These are phyloP conservation scores for Leucopsar rothschildi DNA, from an alignment of 2,113 vertebrate genomes.

Conservation along the genomic window DNA sequence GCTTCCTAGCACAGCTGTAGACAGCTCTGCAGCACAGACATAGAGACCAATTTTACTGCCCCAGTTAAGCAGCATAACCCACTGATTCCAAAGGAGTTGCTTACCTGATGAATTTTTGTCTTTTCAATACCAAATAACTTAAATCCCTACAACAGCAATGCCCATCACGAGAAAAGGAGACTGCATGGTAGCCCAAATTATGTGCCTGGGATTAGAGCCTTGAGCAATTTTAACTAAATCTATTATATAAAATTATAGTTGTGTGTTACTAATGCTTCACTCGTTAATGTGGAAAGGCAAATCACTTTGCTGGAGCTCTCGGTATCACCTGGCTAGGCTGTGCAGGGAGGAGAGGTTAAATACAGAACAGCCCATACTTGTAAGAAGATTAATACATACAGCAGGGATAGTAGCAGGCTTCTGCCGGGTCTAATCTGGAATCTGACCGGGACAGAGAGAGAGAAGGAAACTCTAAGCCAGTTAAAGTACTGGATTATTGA, in stretches of 20 bases:
- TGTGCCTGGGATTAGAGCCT: not conserved
- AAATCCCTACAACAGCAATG: not conserved
- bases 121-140: not conserved
- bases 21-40: not conserved
- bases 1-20: not conserved
- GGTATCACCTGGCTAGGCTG: not conserved
- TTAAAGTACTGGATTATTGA: conserved; percentile 50
- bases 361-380: conserved; percentile 23
- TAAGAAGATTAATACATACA: conserved; percentile 51
- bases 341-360: conserved; percentile 32
- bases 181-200: not conserved
- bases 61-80: not conserved
- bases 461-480: conserved; percentile 47
- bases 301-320: not conserved
- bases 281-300: not conserved
- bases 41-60: not conserved
- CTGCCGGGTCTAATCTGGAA: conserved; percentile 44
- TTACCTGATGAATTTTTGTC: not conserved
- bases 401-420: conserved; percentile 31
- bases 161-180: not conserved
- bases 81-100: not conserved
- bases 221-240: not conserved
- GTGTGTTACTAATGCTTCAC: not conserved
- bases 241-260: not conserved
- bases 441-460: conserved; percentile 35